Evolutionary conservation across 2,888 invertebrate species (phyloP).

Genomic region (Galerucella pusilla): DNA sequence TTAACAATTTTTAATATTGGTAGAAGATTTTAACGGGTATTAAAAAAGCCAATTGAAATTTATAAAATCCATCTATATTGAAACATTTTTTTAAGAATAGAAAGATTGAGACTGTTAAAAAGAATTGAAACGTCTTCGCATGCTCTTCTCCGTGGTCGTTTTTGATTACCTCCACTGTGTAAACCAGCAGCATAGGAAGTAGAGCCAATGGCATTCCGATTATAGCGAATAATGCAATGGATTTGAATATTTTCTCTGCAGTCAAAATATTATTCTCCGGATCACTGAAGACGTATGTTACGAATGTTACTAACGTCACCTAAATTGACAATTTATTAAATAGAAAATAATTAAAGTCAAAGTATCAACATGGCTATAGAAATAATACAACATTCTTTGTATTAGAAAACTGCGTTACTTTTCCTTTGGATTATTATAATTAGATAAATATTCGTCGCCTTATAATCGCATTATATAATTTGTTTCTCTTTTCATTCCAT

Average conservation of each 20-base stretch:
- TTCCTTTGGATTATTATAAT: too few species aligned
- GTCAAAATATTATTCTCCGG: slow-evolving; percentile 77
- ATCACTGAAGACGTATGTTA: slow-evolving; percentile 75
- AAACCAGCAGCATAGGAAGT: slow-evolving; percentile 81
- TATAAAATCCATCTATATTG: neutral
- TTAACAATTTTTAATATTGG: neutral
- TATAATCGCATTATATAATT: too few species aligned
- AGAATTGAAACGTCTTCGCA: slow-evolving; percentile 9
- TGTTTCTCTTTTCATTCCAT: too few species aligned
- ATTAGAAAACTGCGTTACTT: neutral
- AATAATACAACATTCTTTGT: neutral
- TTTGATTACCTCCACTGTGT: slow-evolving; percentile 77
- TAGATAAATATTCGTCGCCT: too few species aligned
- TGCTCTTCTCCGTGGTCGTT: slow-evolving; percentile 12
- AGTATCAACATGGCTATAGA: too few species aligned
- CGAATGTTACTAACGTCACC: slow-evolving; percentile 88
- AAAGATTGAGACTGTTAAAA: neutral
- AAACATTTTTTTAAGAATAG: neutral
- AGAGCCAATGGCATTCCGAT: slow-evolving; percentile 88
- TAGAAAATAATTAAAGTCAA: slow-evolving; percentile 7
- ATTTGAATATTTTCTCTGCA: slow-evolving; percentile 86
- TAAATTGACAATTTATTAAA: slow-evolving; percentile 59
- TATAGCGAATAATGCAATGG: slow-evolving; percentile 87
- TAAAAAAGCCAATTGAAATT: neutral
- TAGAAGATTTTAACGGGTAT: neutral